Percentiles rank a stretch among this genome's conserved stretches.
Evolutionary conservation across 1,140 invertebrate genomes (phyloP).

Genomic region (Condylostylus longicornis): DNA sequence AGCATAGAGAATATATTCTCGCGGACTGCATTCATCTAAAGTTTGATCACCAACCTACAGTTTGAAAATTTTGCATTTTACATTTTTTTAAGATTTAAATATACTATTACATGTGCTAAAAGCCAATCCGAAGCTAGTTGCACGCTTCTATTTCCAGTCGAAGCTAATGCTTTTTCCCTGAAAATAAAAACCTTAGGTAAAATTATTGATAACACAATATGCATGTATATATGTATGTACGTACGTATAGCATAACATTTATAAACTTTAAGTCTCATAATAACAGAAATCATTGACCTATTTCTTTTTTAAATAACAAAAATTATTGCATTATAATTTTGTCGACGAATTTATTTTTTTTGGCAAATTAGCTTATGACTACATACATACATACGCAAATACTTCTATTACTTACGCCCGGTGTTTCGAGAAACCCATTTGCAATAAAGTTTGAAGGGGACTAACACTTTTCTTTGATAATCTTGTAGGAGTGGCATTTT

Average conservation of each 20-base stretch:
- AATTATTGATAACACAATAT: not conserved
- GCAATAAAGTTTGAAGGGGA: conserved; percentile 62
- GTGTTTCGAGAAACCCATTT: conserved; percentile 75
- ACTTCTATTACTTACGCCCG: conserved; percentile 53
- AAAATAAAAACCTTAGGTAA: conserved; percentile 10
- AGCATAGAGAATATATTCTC: conserved; percentile 74
- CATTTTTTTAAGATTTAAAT: no score
- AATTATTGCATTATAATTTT: conserved; percentile 14
- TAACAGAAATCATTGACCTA: conserved; percentile 1
- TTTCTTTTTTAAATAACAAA: not conserved
- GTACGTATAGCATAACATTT: not conserved
- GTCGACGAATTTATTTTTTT: not conserved
- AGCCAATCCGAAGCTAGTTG: conserved; percentile 82
- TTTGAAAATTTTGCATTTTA: no score
- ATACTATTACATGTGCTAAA: conserved; percentile 71
- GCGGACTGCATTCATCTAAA: conserved; percentile 53
- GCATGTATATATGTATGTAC: not conserved
- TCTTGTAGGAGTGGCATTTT: conserved; percentile 48
- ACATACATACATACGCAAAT: not conserved
- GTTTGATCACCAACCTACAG: conserved; percentile 66
- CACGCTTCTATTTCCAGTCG: conserved; percentile 72
- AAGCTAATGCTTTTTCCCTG: conserved; percentile 75
- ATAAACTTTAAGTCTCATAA: no score
- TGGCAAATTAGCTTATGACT: not conserved
- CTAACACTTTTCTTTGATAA: conserved; percentile 51